Evolutionary conservation across 2,797 vertebrate genomes (phyloP), one percentile per base, ranked within the genome.

Genomic region (Eurystomus glaucurus): DNA sequence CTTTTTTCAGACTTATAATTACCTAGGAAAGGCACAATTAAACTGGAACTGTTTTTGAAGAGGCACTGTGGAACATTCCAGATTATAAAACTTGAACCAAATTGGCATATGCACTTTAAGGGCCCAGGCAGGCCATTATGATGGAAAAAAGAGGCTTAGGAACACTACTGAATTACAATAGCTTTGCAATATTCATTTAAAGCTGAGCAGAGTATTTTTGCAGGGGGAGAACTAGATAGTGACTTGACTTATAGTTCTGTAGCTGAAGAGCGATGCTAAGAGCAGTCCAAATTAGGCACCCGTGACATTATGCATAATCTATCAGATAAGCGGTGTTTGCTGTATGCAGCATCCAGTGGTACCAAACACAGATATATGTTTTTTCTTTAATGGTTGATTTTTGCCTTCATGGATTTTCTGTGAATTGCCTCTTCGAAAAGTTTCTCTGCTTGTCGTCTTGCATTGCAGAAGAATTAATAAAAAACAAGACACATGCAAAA

Each of bases 81-180:
- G 69, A 78, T 90, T 37, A 57, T 74, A 85, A 88, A 90, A 88
- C 91, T 97, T 93, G 79, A 95, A 90, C 76, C 84, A 80, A 76
- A 93, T 70, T 76, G 71, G 68, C 61, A 87, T 91, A 68, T 60
- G 91, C 89, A 94, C 91, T 93, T 94, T 93, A 91, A 78, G 46
- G 70, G 28, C 62, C 83, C 39, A 41, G 46, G 19, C n/a, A 41
- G 61, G 41, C 43, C 66, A 1, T 77, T 77, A 4, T 12, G 35
- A 86, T 62, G 74, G 58, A 15, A 51, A 51, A 26, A 88, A 60
- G 66, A 21, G 51, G 18, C 46, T 81, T 76, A 69, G 4, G 46
- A 62, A 39, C 19, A 9, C 23, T 70, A 12, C 10, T 6, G 37
- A 54, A 54, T 68, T 72, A 26, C 16, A 57, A 50, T 29, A 43